Conservation (phyloP, 1,140 invertebrate genomes). For the Callitettix versicolor region DNA sequence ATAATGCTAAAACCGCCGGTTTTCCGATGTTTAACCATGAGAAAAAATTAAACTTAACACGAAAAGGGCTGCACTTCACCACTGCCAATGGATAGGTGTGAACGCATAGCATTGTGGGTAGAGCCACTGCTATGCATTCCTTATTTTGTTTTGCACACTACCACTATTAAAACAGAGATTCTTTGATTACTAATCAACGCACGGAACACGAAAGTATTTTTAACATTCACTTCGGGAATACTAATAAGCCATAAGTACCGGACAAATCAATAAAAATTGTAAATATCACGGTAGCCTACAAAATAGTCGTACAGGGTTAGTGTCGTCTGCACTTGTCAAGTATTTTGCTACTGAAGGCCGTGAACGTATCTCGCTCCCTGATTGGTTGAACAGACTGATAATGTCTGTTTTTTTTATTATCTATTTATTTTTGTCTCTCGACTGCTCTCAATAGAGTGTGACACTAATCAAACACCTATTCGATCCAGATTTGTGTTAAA, state of each 20-base stretch:
- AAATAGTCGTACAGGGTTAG: background rate
- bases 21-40: conserved; percentile 11
- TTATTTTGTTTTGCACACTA: conserved; percentile 8
- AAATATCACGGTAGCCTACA: background rate
- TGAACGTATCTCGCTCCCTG: background rate
- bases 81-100: conserved; percentile 14
- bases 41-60: conserved; percentile 9
- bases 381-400: too few relatives aligned
- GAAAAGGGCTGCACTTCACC: conserved; percentile 13
- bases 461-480: too few relatives aligned
- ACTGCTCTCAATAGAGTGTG: too few relatives aligned
- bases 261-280: background rate
- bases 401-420: too few relatives aligned
- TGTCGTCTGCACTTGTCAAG: conserved; percentile 8
- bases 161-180: background rate
- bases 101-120: conserved; percentile 14
- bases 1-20: conserved; percentile 8
- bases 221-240: background rate
- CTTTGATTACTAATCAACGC: background rate
- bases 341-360: conserved; percentile 7
- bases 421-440: too few relatives aligned
- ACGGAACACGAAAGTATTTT: background rate
- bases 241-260: background rate
- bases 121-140: conserved; percentile 14
- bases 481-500: too few relatives aligned